These are phyloP conservation scores for Nineta flava DNA, from an alignment of 2,888 invertebrate genomes.

Conservation along the genomic window DNA sequence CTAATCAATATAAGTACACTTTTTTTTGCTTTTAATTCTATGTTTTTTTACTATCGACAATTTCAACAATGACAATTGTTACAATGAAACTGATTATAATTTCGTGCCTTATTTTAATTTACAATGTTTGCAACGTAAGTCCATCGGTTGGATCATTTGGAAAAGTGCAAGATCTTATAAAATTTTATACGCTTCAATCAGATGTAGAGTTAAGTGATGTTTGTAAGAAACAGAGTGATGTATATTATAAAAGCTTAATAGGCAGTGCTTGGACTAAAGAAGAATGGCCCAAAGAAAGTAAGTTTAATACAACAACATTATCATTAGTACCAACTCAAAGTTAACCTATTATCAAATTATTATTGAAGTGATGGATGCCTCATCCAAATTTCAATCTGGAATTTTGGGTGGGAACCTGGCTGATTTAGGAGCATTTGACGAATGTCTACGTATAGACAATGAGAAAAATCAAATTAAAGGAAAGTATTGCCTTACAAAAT, in stretches of 20 bases:
- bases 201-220: not conserved
- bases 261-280: not conserved
- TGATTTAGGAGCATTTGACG: not conserved
- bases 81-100: too few relatives aligned
- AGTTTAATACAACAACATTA: not conserved
- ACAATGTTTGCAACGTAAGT: too few relatives aligned
- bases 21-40: too few relatives aligned
- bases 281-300: not conserved
- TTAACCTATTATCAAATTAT: too few relatives aligned
- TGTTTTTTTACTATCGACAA: too few relatives aligned
- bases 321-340: too few relatives aligned
- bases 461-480: not conserved
- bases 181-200: not conserved
- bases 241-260: not conserved
- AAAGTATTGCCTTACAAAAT: not conserved
- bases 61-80: too few relatives aligned
- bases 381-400: not conserved
- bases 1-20: too few relatives aligned
- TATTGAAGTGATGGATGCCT: not conserved
- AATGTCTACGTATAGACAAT: not conserved
- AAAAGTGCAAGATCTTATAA: not conserved
- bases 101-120: too few relatives aligned
- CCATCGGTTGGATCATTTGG: too few relatives aligned
- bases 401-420: not conserved
- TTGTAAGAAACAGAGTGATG: not conserved